Evolutionary conservation across 1,140 invertebrate genomes (phyloP), one percentile per base, ranked within the genome.

Genomic region (Papilio xuthus): DNA sequence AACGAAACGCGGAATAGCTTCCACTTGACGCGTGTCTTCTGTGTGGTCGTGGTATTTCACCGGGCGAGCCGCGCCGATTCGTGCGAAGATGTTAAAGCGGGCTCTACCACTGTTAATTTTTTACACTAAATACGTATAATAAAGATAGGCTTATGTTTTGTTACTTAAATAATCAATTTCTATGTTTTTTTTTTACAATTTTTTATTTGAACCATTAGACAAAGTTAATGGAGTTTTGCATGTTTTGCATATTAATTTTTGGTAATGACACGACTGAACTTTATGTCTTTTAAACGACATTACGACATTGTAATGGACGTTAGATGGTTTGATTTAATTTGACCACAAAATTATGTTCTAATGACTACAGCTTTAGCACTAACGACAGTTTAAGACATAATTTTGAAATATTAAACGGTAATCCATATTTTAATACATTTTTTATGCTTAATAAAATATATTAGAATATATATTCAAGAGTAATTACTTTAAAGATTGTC

Each of bases 211-310:
- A 28, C 4, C 26, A 28, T 67, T 67, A 67, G 60, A 67, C 28
- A 7, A 4, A 3, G 50, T 26, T 60, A 60, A 60, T 60, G 20
- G n/a, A 13, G 26, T 28, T 32, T 67, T 28, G 26, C 60, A 67
- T 32, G 60, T 28, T 67, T 67, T 67, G 60, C 26, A 67, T 15
- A 67, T 67, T 67, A 67, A 67, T 67, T 67, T 37, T 67, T 67
- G 60, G 12, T 67, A 28, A 67, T 26, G 60, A 67, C 60, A 32
- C 26, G 60, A 28, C 4, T 67, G 60, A 67, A 67, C 60, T 67
- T 67, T 67, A 67, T 67, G 26, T 67, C 13, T 67, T 67, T 67
- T 67, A 67, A 67, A 67, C 60, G 60, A 67, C 26, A 67, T 67
- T 67, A 67, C 60, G 23, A 60, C 23, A 60, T 12, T 56, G 20